Conservation (phyloP, 2,888 invertebrate species). For the Agrotis ipsilon region DNA sequence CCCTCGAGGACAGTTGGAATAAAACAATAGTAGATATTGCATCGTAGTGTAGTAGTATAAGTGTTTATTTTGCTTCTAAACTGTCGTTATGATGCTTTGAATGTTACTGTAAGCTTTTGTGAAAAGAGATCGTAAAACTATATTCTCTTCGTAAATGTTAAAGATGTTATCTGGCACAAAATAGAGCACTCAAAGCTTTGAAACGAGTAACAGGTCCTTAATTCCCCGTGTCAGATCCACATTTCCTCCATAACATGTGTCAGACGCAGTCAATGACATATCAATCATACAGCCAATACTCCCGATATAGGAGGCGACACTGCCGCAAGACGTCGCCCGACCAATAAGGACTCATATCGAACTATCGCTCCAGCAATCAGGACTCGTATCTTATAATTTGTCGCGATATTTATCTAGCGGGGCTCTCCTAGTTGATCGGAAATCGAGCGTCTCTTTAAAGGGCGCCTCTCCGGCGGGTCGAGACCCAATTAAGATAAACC, state of each 20-base stretch:
- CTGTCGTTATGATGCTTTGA: constrained; percentile 8
- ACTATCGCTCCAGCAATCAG: constrained; percentile 40
- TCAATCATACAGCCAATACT: constrained; percentile 43
- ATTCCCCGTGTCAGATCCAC: background rate
- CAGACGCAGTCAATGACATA: constrained; percentile 26
- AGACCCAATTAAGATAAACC: constrained; percentile 39
- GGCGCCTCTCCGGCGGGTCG: constrained; percentile 4
- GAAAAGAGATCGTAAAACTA: constrained; percentile 11
- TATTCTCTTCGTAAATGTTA: constrained; percentile 1
- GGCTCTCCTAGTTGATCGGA: constrained; percentile 45
- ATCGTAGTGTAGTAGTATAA: background rate
- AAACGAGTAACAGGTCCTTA: constrained; percentile 1
- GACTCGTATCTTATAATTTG: constrained; percentile 56
- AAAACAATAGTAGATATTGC: constrained; percentile 16
- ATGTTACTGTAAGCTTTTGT: constrained; percentile 6
- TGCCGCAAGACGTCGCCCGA: constrained; percentile 12
- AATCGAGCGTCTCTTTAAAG: constrained; percentile 58
- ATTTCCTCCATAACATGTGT: constrained; percentile 14
- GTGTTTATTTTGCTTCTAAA: constrained; percentile 15
- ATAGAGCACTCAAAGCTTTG: background rate
- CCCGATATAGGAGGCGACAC: constrained; percentile 12
- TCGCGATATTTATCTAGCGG: constrained; percentile 63
- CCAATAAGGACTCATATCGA: constrained; percentile 45
- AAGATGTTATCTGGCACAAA: background rate
- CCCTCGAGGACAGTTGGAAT: constrained; percentile 18